Evolutionary conservation across 2,113 vertebrate genomes (phyloP), one percentile per base, ranked within the genome.

Genomic region (Dunckerocampus dactyliophorus): DNA sequence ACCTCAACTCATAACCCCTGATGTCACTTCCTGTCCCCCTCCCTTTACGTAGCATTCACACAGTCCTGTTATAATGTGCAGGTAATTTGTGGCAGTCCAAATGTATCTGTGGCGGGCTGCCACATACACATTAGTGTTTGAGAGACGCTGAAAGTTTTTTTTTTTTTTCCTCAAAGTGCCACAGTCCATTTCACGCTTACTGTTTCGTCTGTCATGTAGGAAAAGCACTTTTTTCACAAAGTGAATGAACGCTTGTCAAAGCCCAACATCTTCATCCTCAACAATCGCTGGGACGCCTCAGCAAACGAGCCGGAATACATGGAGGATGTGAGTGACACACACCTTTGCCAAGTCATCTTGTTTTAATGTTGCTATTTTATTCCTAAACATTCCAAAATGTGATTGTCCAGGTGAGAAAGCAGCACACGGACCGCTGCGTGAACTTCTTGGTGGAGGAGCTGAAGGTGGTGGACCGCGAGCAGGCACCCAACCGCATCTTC

Each of bases 171-270:
- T 28, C 5, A 5, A 28, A 12, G 3, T 14, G 13, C 11, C 37
- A 39, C 10, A 37, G 28, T 12, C 17, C 1, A 54, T n/a, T 37
- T 54, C 11, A 0, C 16, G 0, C 39, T 43, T 43, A 4, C n/a
- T 53, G 10, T 53, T 34, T 31, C 8, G 14, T 31, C 20, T 28
- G 22, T 28, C 17, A 13, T 69, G 1, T 72, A 98, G 97, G 96
- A 99, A 80, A 99, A 99, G 57, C 97, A 99, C 17, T 99, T 99
- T 90, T 99, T 99, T 82, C 95, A 99, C 85, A 99, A 99, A 86
- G 97, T 99, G 58, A 98, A 98, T 0, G 96, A 97, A 43, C 91
- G 94, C 21, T 93, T 99, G 71, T 99, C 97, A 1, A 98, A 97
- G 62, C 97, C 97, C 9, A 99, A 99, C 83, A 95, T 99, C 73